Evolutionary conservation across 1,140 invertebrate genomes (phyloP).

Genomic region (Bombus sibiricus): DNA sequence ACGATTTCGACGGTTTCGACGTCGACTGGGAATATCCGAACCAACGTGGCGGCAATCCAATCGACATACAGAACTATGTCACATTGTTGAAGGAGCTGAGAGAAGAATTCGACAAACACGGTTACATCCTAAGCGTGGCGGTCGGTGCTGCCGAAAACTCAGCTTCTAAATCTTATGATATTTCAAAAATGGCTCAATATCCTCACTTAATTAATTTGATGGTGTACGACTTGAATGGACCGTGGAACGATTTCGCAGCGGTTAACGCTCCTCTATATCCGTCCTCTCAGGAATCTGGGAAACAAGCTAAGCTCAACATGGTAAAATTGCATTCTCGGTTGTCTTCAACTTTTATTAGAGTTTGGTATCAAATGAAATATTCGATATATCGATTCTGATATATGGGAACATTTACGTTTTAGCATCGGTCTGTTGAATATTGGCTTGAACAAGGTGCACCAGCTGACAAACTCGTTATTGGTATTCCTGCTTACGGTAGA

Average conservation of each 20-base stretch:
- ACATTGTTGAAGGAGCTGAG: constrained; percentile 84
- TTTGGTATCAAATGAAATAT: background rate
- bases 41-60: constrained; percentile 72
- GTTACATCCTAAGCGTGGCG: constrained; percentile 84
- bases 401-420: background rate
- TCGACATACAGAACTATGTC: constrained; percentile 83
- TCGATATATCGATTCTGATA: background rate
- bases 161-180: constrained; percentile 85
- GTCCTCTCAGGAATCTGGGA: background rate
- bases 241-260: constrained; percentile 84
- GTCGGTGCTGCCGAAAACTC: constrained; percentile 84
- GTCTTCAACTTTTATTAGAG: background rate
- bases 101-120: constrained; percentile 83
- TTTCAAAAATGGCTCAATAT: constrained; percentile 81
- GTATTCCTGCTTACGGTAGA: constrained; percentile 86
- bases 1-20: constrained; percentile 91
- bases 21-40: constrained; percentile 92
- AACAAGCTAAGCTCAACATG: constrained; percentile 37
- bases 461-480: constrained; percentile 85
- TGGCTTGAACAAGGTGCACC: constrained; percentile 85
- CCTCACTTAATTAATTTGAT: constrained; percentile 87
- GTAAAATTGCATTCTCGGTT: constrained; percentile 17
- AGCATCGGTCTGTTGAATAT: constrained; percentile 83
- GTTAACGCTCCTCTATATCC: constrained; percentile 85
- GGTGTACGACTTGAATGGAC: constrained; percentile 89